These are phyloP conservation scores for Tanypteryx hageni DNA, from an alignment of 2,888 invertebrate genomes.

Conservation along the genomic window DNA sequence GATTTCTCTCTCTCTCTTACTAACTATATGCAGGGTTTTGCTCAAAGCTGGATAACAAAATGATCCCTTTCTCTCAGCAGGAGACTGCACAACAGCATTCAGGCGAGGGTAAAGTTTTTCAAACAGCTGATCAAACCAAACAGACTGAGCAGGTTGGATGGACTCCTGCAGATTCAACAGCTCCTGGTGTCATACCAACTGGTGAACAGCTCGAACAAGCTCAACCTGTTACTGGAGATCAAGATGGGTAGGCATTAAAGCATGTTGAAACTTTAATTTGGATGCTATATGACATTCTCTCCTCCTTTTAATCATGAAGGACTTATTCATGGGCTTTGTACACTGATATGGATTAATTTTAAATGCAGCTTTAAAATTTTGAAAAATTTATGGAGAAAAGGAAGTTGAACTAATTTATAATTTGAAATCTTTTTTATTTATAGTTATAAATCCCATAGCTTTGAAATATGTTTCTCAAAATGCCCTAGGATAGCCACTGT, in stretches of 20 bases:
- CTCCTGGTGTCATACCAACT: neutral
- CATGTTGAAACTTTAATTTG: no score
- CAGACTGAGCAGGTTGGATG: constrained; percentile 30
- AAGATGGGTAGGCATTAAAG: constrained; percentile 34
- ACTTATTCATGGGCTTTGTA: no score
- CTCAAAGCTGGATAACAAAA: neutral
- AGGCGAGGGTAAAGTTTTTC: neutral
- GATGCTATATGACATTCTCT: no score
- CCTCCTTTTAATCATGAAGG: no score
- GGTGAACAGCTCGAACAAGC: constrained; percentile 22
- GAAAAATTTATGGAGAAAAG: no score
- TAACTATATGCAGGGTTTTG: neutral
- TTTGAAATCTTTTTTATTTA: no score
- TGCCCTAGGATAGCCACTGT: no score
- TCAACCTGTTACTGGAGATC: constrained; percentile 30
- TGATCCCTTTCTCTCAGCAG: neutral
- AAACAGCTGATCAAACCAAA: neutral
- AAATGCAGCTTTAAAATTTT: no score
- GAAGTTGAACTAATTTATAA: no score
- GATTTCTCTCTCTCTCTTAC: neutral
- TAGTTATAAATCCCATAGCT: no score
- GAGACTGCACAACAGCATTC: constrained; percentile 36
- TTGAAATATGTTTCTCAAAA: no score
- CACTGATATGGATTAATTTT: no score
- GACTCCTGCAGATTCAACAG: constrained; percentile 4